phyloP scores from a whole-genome alignment of 2,797 vertebrate genomes.

The Cyprinodon diabolis region DNA sequence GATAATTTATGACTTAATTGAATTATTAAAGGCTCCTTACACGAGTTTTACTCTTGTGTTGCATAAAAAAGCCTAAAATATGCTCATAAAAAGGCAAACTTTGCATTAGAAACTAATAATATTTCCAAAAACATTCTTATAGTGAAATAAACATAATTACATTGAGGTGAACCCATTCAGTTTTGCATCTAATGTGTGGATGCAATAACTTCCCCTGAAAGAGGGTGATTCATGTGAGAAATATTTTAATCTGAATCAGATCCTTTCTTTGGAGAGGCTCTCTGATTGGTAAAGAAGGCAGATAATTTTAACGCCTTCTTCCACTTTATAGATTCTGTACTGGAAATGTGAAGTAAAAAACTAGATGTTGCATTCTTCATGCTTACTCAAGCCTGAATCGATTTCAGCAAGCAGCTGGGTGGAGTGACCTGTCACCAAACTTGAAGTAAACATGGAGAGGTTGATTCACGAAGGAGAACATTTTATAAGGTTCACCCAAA shows the following conservation, averaged over 20 bases:
- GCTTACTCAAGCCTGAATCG: not conserved
- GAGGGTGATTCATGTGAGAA: not conserved
- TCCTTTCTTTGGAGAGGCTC: not conserved
- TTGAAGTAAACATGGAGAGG: not conserved
- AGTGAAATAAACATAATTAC: not conserved
- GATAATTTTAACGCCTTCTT: too few species aligned
- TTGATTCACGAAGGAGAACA: not conserved
- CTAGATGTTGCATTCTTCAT: not conserved
- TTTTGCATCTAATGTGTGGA: not conserved
- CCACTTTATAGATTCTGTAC: not conserved
- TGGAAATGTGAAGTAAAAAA: not conserved
- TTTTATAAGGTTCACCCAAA: not conserved
- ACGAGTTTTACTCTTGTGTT: not conserved
- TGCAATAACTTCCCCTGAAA: constrained; percentile 1
- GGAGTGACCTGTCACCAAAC: not conserved
- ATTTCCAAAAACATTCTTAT: not conserved
- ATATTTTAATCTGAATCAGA: constrained; percentile 4
- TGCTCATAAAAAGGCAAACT: not conserved
- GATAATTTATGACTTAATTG: constrained; percentile 2
- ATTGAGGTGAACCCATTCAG: not conserved
- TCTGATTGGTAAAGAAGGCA: not conserved
- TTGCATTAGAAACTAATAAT: not conserved
- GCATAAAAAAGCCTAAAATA: not conserved
- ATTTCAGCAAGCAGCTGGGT: constrained; percentile 6
- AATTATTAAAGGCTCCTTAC: not conserved